These are phyloP conservation scores for Eleginops maclovinus DNA, from an alignment of 2,113 vertebrate genomes.

Conservation along the genomic window DNA sequence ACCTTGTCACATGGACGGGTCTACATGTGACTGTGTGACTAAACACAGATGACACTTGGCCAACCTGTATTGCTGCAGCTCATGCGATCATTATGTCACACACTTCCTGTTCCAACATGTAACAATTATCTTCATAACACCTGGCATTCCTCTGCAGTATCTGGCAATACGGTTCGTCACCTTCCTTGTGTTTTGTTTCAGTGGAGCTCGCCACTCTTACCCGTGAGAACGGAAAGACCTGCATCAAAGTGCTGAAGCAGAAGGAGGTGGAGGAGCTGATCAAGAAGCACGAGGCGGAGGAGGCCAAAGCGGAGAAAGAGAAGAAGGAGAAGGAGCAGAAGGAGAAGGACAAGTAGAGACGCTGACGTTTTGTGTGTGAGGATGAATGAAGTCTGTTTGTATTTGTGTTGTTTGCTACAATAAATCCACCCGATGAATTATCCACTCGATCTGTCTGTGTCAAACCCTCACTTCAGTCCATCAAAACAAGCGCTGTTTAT, in stretches of 20 bases:
- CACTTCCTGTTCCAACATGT: background rate
- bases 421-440: slow-evolving; percentile 28
- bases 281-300: slow-evolving; percentile 93
- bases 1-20: too few relatives aligned
- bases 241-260: slow-evolving; percentile 92
- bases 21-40: too few relatives aligned
- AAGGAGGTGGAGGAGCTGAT: slow-evolving; percentile 94
- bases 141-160: background rate
- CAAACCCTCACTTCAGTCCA: background rate
- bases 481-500: background rate
- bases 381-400: slow-evolving; percentile 18
- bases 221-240: slow-evolving; percentile 90
- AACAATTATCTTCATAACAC: background rate
- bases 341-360: slow-evolving; percentile 89
- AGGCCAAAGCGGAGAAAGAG: slow-evolving; percentile 93
- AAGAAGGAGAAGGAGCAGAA: slow-evolving; percentile 96
- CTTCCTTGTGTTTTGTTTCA: slow-evolving; percentile 45
- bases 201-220: slow-evolving; percentile 95
- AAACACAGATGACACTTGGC: background rate
- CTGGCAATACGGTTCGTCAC: background rate
- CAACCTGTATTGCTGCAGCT: background rate
- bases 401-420: slow-evolving; percentile 42
- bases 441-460: background rate
- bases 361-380: background rate
- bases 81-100: background rate